phyloP scores from a whole-genome alignment of 2,113 vertebrate species.

The Xiphorhynchus elegans region DNA sequence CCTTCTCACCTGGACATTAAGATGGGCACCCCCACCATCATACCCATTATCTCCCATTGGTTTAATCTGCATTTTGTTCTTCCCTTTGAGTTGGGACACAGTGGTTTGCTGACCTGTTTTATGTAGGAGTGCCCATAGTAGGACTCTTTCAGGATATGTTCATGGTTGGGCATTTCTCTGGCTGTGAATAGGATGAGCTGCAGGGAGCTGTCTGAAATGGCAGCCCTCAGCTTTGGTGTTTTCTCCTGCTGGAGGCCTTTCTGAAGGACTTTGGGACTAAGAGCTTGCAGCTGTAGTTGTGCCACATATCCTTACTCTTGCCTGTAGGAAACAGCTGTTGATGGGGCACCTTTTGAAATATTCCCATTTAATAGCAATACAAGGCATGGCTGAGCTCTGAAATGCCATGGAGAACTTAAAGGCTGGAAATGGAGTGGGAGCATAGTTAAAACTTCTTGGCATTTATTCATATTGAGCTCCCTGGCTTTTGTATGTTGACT shows the following conservation, averaged over 20 bases:
- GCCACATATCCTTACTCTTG: neutral
- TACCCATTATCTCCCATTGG: neutral
- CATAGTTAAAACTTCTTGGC: neutral
- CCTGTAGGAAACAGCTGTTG: neutral
- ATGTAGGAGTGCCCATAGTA: fast-evolving
- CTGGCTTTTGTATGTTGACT: neutral
- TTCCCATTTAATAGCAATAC: neutral
- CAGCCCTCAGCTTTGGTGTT: neutral
- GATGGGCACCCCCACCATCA: no score
- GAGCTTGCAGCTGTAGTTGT: neutral
- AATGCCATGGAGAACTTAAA: neutral
- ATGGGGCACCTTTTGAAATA: neutral
- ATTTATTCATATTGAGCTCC: neutral
- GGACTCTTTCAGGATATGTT: neutral
- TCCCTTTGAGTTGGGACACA: neutral
- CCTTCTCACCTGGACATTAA: neutral
- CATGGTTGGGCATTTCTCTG: fast-evolving
- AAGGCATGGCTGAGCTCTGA: neutral
- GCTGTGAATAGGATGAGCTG: neutral
- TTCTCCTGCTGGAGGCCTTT: neutral
- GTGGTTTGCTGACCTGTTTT: neutral
- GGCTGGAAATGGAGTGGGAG: neutral
- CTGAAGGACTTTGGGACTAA: neutral
- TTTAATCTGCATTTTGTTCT: neutral
- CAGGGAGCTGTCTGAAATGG: neutral